Evolutionary conservation across 2,888 invertebrate genomes (phyloP).

Genomic region (Melinopterus prodromus): DNA sequence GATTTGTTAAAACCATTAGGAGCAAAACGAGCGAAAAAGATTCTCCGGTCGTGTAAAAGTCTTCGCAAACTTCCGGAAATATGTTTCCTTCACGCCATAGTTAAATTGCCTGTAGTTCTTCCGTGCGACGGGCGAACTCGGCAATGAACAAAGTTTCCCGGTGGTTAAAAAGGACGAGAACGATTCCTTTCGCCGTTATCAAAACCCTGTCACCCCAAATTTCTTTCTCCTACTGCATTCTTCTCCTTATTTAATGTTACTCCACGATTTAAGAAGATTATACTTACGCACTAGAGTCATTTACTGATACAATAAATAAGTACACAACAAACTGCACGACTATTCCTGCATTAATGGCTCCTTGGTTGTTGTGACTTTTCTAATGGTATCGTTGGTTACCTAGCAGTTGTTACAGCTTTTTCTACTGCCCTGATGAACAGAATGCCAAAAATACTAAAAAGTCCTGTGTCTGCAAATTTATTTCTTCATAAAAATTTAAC

Average conservation of each 20-base stretch:
- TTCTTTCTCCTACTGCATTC: not conserved
- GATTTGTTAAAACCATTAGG: not conserved
- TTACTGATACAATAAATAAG: not conserved
- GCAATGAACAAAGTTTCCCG: constrained; percentile 4
- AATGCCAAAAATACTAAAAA: too few species aligned
- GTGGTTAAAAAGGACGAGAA: not conserved
- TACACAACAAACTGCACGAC: too few species aligned
- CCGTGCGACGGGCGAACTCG: not conserved
- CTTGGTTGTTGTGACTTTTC: too few species aligned
- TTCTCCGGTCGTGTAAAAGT: not conserved
- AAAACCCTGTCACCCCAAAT: not conserved
- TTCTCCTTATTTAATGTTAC: not conserved
- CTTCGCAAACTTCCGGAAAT: not conserved
- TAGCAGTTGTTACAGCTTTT: too few species aligned
- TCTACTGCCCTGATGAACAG: too few species aligned
- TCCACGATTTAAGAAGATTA: not conserved
- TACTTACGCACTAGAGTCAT: not conserved
- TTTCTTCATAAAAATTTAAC: too few species aligned
- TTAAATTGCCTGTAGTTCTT: constrained; percentile 4
- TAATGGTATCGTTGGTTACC: too few species aligned
- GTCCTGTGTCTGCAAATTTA: too few species aligned
- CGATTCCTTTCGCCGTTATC: not conserved
- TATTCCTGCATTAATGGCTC: too few species aligned
- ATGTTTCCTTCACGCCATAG: not conserved
- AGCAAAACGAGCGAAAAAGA: not conserved